phyloP scores from a whole-genome alignment of 1,140 invertebrate species.

The Nephotettix cincticeps region DNA sequence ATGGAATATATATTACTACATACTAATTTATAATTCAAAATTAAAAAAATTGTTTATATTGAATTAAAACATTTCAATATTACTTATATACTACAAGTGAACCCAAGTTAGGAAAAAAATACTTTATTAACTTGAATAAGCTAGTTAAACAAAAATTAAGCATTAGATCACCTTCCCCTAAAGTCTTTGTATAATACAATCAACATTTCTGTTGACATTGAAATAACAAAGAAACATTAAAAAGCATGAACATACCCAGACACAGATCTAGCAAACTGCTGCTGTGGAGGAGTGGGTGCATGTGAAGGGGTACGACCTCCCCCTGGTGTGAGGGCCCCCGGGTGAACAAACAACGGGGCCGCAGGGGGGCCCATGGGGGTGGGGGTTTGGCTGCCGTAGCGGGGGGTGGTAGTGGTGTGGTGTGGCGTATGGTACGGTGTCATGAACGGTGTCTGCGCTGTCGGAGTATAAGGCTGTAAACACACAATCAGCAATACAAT shows the following conservation, averaged over 20 bases:
- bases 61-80: no score
- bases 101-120: no score
- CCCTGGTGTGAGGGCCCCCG: constrained; percentile 51
- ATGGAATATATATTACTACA: no score
- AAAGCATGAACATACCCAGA: not conserved
- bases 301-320: constrained; percentile 38
- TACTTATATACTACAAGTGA: no score
- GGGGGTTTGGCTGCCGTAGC: constrained; percentile 53
- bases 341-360: constrained; percentile 57
- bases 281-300: constrained; percentile 32
- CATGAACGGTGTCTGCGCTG: constrained; percentile 88
- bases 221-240: no score
- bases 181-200: not conserved
- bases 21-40: no score
- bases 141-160: no score
- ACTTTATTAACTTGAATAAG: no score
- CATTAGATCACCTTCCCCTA: no score
- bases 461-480: constrained; percentile 76
- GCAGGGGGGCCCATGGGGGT: constrained; percentile 14
- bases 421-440: constrained; percentile 77
- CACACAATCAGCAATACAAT: no score
- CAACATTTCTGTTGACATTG: no score
- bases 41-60: no score
- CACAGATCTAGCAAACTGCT: not conserved
- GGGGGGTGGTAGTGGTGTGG: constrained; percentile 56